Conservation (phyloP, 2,888 invertebrate species). For the Zonitis immaculata region DNA sequence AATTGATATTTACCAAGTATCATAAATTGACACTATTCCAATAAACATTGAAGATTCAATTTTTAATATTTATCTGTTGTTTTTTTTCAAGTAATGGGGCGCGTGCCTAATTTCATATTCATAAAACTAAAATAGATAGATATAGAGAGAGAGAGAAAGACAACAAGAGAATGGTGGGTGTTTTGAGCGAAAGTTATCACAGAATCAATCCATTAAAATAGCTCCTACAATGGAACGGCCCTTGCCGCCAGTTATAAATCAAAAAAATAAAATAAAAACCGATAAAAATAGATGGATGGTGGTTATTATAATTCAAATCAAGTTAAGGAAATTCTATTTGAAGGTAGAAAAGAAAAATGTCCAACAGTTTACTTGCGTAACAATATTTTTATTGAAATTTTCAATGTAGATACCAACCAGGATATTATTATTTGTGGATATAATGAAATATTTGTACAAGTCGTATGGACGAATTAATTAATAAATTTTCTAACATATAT, state of each 20-base stretch:
- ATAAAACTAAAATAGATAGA: neutral
- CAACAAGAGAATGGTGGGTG: conserved; percentile 8
- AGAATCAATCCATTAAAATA: neutral
- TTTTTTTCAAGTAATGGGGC: conserved; percentile 5
- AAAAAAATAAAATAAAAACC: neutral
- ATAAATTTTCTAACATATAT: neutral
- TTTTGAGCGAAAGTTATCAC: conserved; percentile 19
- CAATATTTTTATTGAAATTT: neutral
- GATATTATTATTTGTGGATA: too few species aligned
- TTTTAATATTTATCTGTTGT: too few species aligned
- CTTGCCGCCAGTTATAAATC: conserved; percentile 11
- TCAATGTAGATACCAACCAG: too few species aligned
- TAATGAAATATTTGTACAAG: too few species aligned
- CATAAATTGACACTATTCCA: too few species aligned
- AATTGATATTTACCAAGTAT: too few species aligned
- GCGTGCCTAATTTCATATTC: conserved; percentile 14
- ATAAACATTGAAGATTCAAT: conserved; percentile 8
- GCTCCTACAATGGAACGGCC: conserved; percentile 16
- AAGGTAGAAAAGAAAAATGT: neutral
- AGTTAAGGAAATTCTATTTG: neutral
- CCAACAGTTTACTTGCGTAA: neutral
- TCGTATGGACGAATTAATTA: too few species aligned
- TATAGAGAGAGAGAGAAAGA: conserved; percentile 1
- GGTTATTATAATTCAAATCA: neutral
- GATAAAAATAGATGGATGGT: neutral